phyloP scores from a whole-genome alignment of 2,113 vertebrate species.

The Calyptomena viridis region DNA sequence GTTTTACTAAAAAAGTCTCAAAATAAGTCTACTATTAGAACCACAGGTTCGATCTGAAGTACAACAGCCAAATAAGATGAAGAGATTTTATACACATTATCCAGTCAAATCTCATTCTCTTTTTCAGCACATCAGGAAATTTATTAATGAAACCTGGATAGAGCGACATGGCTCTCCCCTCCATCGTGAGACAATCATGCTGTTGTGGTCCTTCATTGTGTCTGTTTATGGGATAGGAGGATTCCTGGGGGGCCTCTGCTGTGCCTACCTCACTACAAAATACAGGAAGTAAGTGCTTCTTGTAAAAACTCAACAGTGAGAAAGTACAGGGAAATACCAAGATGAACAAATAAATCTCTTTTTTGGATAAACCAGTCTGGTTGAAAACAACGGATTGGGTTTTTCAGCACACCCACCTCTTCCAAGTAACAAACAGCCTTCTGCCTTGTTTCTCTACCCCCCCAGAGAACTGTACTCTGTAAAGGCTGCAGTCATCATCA shows the following conservation, averaged over 20 bases:
- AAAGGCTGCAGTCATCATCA: not conserved
- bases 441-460: not conserved
- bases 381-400: not conserved
- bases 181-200: conserved; percentile 63
- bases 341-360: not conserved
- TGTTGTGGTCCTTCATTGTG: conserved; percentile 81
- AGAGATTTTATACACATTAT: not conserved
- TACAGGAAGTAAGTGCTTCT: conserved; percentile 75
- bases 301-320: not conserved
- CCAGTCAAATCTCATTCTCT: not conserved
- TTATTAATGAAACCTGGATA: conserved; percentile 85
- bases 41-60: not conserved
- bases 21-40: not conserved
- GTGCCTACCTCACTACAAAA: conserved; percentile 74
- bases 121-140: conserved; percentile 82
- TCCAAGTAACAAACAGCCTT: not conserved
- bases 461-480: not conserved
- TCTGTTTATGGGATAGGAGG: conserved; percentile 78
- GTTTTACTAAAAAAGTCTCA: not conserved
- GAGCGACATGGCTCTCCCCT: conserved; percentile 64
- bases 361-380: not conserved
- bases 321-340: not conserved
- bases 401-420: not conserved
- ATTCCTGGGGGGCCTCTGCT: conserved; percentile 73
- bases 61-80: not conserved